A percentile compares a stretch with the other conserved stretches of the same genome.
phyloP scores from a whole-genome alignment of 2,888 invertebrate species.

The Icerya purchasi region DNA sequence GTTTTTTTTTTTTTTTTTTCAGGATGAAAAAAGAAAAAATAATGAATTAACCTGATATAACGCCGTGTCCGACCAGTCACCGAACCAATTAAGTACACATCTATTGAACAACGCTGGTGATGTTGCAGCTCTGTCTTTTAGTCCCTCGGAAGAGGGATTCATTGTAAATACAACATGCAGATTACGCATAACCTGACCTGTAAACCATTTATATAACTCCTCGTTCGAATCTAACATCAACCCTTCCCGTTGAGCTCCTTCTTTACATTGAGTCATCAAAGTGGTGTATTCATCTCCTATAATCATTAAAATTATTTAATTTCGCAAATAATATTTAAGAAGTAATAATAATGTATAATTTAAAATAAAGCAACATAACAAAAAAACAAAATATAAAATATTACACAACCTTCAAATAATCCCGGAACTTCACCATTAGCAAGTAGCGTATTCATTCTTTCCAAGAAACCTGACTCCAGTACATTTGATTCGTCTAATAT shows the following conservation, averaged over 20 bases:
- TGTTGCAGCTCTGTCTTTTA: constrained; percentile 95
- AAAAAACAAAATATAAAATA: background rate
- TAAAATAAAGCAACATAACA: background rate
- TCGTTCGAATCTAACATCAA: constrained; percentile 96
- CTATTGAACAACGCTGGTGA: constrained; percentile 98
- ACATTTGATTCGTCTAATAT: constrained; percentile 99
- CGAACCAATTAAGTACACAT: constrained; percentile 59
- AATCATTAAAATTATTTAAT: constrained; percentile 20
- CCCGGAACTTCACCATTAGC: constrained; percentile 98
- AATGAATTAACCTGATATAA: constrained; percentile 61
- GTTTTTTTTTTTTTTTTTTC: too few relatives aligned
- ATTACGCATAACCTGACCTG: constrained; percentile 96
- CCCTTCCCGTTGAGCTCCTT: constrained; percentile 93
- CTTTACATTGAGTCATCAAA: constrained; percentile 98
- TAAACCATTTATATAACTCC: constrained; percentile 99
- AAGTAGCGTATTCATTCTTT: constrained; percentile 94
- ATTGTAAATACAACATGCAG: constrained; percentile 99
- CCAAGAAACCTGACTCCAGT: constrained; percentile 92
- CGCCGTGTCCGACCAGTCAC: constrained; percentile 96
- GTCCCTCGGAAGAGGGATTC: constrained; percentile 96
- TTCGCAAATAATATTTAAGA: background rate
- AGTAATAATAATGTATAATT: background rate
- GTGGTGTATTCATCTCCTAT: constrained; percentile 90
- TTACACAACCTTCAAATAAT: constrained; percentile 54
- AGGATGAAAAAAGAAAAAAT: too few relatives aligned